phyloP scores from a whole-genome alignment of 2,888 invertebrate genomes.

The Noctuana brunneofusca region DNA sequence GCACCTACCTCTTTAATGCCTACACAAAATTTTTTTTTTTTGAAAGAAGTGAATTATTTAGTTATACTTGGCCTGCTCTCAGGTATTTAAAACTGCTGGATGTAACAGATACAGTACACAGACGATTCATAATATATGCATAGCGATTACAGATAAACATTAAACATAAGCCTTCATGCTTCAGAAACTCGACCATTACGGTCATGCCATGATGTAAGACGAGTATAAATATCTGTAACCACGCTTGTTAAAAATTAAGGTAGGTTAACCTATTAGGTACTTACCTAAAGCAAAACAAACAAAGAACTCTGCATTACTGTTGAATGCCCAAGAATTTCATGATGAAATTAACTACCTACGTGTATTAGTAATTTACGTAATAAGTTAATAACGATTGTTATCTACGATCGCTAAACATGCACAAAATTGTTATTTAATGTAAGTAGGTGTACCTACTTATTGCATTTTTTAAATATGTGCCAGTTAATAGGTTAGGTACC shows the following conservation, averaged over 20 bases:
- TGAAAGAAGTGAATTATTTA: too few species aligned
- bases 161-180: constrained; percentile 52
- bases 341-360: constrained; percentile 17
- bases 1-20: too few species aligned
- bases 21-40: too few species aligned
- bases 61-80: too few species aligned
- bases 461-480: neutral
- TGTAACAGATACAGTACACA: neutral
- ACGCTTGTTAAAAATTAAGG: too few species aligned
- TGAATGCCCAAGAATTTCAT: constrained; percentile 17
- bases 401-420: constrained; percentile 12
- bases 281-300: neutral
- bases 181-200: constrained; percentile 52
- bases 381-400: constrained; percentile 1
- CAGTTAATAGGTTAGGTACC: neutral
- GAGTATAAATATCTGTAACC: constrained; percentile 49
- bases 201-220: constrained; percentile 72
- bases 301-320: neutral
- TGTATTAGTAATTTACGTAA: constrained; percentile 16
- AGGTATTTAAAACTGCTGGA: too few species aligned
- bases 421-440: constrained; percentile 6
- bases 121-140: constrained; percentile 14
- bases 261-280: too few species aligned
- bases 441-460: neutral
- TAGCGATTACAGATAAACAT: constrained; percentile 24